A percentile compares a stretch with the other conserved stretches of the same genome.
These are phyloP conservation scores for Atherinosoma microstoma DNA, from an alignment of 2,797 vertebrate genomes.

Conservation along the genomic window DNA sequence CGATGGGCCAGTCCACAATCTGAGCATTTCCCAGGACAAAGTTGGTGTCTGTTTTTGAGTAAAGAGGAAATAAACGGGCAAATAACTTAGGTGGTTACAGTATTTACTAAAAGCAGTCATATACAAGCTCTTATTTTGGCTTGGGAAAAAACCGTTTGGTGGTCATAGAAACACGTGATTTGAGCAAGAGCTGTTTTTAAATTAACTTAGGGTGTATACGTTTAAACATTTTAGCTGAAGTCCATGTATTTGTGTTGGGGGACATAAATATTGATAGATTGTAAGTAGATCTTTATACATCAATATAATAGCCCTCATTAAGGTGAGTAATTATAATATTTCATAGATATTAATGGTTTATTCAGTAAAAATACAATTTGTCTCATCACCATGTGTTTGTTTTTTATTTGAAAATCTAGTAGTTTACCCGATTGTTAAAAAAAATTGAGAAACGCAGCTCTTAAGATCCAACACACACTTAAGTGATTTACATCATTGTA, in stretches of 20 bases:
- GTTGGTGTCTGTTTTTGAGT: constrained; percentile 92
- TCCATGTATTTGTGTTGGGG: neutral
- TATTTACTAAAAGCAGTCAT: constrained; percentile 13
- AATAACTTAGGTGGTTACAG: constrained; percentile 29
- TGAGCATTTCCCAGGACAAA: constrained; percentile 99
- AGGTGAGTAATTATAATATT: neutral
- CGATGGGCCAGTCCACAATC: constrained; percentile 99
- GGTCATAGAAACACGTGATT: constrained; percentile 1
- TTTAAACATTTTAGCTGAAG: neutral
- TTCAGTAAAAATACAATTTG: neutral
- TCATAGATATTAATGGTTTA: neutral
- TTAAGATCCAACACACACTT: constrained; percentile 23
- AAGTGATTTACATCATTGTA: constrained; percentile 42
- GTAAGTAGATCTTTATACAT: neutral
- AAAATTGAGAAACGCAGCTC: neutral
- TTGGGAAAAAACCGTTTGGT: constrained; percentile 13
- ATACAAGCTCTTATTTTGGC: constrained; percentile 2
- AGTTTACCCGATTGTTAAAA: constrained; percentile 23
- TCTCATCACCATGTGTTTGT: neutral
- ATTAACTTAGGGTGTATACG: neutral
- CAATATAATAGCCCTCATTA: neutral
- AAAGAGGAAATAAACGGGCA: constrained; percentile 32
- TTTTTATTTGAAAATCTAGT: neutral
- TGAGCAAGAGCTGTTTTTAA: neutral
- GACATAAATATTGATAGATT: neutral